Base-by-base conservation (phyloP, 2,113 vertebrate species). In the Daboia siamensis region DNA sequence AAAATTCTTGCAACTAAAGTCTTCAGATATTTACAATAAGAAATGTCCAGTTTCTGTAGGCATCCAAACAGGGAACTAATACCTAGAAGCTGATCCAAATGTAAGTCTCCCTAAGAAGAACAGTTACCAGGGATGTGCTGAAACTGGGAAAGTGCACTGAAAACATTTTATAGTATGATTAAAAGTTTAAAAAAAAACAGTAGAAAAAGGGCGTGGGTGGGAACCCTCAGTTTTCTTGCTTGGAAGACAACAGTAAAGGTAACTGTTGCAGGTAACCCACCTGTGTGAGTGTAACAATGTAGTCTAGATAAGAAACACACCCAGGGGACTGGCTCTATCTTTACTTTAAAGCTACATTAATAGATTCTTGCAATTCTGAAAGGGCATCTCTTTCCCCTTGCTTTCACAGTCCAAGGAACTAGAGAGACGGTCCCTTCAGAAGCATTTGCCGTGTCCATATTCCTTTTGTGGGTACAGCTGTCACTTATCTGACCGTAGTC, bases 101-200 rank as follows among this genome's bases (percentile, higher is more conserved):
- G 90, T 17, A 57, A 92, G 84, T 93, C 93, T 92, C 94, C 88
- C 88, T 91, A 94, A 96, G 74, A 80, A 80, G 1, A 21, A 80
- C 21, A 44, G 33, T 44, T 44, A 94, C 95, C 94, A 57, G 94
- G 90, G 89, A 95, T 96, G 93, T 91, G 93, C 74, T 95, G 94
- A 96, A 97, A 96, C 91, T 92, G 59, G 92, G 91, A 96, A 80
- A 74, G 91, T 94, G 93, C 57, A 92, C 80, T 93, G 59, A 90
- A 94, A 96, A 93, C 94, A 95, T 93, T 93, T 93, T 80, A 51
- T 93, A 97, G 93, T 96, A 95, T 96, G 95, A 94, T 85, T 95
- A 96, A 87, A 88, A 33, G 39, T 57, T 57, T 8, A 48, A 48
- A 48, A 88, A 96, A 93, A 1, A 21, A 69, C 93, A 95, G 91